Evolutionary conservation across 1,140 invertebrate genomes (phyloP).

Genomic region (Apolygus lucorum): DNA sequence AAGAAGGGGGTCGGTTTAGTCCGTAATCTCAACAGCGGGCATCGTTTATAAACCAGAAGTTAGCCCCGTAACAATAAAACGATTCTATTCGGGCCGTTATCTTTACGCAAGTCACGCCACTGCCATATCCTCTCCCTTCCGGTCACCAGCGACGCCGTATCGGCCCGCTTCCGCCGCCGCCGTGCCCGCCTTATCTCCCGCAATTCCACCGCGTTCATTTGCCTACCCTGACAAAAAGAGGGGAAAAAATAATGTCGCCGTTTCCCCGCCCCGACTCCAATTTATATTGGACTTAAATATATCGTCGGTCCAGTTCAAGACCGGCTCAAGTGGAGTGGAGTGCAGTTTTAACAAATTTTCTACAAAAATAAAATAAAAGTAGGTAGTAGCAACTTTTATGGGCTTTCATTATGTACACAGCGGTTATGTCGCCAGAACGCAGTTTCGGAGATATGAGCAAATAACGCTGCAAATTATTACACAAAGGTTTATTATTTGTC

Average conservation of each 20-base stretch:
- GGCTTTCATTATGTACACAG: no score
- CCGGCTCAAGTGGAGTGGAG: no score
- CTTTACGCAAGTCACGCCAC: constrained; percentile 12
- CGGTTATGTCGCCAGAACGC: no score
- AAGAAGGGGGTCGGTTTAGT: no score
- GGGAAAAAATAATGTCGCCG: neutral
- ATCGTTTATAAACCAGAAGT: constrained; percentile 16
- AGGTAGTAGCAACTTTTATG: no score
- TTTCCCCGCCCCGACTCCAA: neutral
- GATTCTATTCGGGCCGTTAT: constrained; percentile 2
- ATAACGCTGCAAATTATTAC: no score
- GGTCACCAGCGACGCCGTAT: neutral
- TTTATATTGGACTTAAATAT: neutral
- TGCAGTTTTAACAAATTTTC: no score
- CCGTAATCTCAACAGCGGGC: no score
- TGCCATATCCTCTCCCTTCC: constrained; percentile 12
- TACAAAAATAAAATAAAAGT: no score
- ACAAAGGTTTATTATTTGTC: no score
- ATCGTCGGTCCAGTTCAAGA: no score
- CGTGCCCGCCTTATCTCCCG: constrained; percentile 2
- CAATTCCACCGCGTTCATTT: neutral
- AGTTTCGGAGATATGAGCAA: no score
- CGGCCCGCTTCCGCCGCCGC: neutral
- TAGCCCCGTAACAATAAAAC: constrained; percentile 10
- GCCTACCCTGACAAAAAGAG: constrained; percentile 10